Base-by-base conservation (phyloP, 2,113 vertebrate species). In the Chrysochloris asiatica region DNA sequence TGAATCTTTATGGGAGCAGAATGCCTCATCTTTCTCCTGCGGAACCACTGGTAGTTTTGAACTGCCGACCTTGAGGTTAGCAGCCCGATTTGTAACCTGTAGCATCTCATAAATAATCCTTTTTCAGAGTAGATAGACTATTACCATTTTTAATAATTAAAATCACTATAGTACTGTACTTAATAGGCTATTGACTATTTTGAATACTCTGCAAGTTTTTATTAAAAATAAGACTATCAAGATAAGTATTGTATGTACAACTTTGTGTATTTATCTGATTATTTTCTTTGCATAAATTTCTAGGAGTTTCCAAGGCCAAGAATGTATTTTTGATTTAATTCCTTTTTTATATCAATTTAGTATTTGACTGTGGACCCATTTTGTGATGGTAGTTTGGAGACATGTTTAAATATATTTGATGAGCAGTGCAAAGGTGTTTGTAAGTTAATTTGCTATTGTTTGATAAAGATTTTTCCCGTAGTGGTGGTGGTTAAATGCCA, bases 361-460 rank as follows among this genome's bases (percentile, higher is more conserved):
- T 92, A 48, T 90, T 95, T 94, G 33, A 9, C 52, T 79, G 12
- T 93, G 50, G 93, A 86, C 89, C 8, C 22, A 82, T 89, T 93
- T 83, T 91, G 71, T 89, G 43, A 84, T 80, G 67, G 33, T 78
- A 89, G 54, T 28, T 96, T 95, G 83, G 81, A 24, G 88, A 41
- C 6, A n/a, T 84, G 24, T 43, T 38, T 92, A 38, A 91, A 81
- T 95, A 38, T 95, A 45, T 91, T 89, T 94, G 88, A 79, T 86
- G 26, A 96, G 65, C 59, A 93, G 5, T 82, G 56, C 30, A 0
- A 12, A 87, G 48, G 50, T 95, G 59, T 95, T 96, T 96, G 80
- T 95, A 86, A 95, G 94, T 54, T 95, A 96, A 45, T 91, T 94
- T 90, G 38, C 93, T 24, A 48, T 95, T 93, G 36, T 90, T 88